These are phyloP conservation scores for Sceloporus tristichus DNA, from an alignment of 2,113 vertebrate genomes.

Conservation along the genomic window DNA sequence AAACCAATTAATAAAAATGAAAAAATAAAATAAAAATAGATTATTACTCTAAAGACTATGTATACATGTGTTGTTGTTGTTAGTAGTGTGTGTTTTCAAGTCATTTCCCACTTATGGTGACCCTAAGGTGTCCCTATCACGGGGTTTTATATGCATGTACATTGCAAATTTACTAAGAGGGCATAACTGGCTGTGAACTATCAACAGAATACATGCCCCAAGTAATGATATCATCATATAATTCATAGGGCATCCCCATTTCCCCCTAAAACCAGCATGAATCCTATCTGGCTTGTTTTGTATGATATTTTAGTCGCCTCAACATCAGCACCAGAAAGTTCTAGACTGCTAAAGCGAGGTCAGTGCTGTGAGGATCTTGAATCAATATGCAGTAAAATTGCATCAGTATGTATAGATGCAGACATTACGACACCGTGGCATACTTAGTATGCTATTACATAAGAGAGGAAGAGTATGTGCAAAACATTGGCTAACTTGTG, in stretches of 20 bases:
- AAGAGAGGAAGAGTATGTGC: slow-evolving; percentile 55
- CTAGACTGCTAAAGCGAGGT: slow-evolving; percentile 35
- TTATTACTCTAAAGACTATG: too few relatives aligned
- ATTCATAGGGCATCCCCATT: neutral
- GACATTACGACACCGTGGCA: slow-evolving; percentile 29
- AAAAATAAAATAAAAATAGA: too few relatives aligned
- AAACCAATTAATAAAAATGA: too few relatives aligned
- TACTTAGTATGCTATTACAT: slow-evolving; percentile 40
- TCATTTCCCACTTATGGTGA: too few relatives aligned
- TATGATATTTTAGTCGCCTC: neutral
- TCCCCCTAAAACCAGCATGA: accelerated
- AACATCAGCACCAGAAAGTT: neutral
- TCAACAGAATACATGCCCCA: too few relatives aligned
- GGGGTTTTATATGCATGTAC: too few relatives aligned
- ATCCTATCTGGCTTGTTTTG: slow-evolving; percentile 19
- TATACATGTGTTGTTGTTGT: too few relatives aligned
- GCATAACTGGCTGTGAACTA: neutral
- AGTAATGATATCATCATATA: neutral
- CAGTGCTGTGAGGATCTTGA: slow-evolving; percentile 31
- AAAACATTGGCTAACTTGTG: slow-evolving; percentile 65
- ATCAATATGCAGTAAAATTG: neutral
- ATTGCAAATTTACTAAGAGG: neutral
- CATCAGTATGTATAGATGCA: slow-evolving; percentile 30
- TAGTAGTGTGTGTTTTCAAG: too few relatives aligned
- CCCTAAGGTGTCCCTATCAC: too few relatives aligned